These are phyloP conservation scores for Eidolon helvum DNA, from an alignment of 2,113 vertebrate species.

Conservation along the genomic window DNA sequence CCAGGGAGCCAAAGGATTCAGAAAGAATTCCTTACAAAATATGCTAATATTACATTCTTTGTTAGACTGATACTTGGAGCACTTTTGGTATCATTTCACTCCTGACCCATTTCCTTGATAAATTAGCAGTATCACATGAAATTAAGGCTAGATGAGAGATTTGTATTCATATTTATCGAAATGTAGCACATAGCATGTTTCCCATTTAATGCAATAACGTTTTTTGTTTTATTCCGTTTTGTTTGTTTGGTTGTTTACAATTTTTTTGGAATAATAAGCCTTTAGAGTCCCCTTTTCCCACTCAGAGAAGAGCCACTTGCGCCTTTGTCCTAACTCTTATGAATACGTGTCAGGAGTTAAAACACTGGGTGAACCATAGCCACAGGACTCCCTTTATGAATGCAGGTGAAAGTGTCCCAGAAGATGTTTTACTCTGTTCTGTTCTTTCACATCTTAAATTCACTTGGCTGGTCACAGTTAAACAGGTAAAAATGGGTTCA, in stretches of 20 bases:
- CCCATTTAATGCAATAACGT: not conserved
- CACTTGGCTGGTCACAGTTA: not conserved
- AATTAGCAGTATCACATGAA: not conserved
- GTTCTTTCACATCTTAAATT: not conserved
- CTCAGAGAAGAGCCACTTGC: not conserved
- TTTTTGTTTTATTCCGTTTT: not conserved
- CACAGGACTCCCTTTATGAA: not conserved
- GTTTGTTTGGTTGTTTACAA: not conserved
- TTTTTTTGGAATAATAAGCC: not conserved
- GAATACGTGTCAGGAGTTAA: not conserved
- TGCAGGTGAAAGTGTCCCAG: not conserved
- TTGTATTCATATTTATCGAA: not conserved
- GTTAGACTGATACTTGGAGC: not conserved
- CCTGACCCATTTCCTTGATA: no score
- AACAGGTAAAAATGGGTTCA: not conserved
- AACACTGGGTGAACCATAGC: not conserved
- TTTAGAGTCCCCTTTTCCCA: not conserved
- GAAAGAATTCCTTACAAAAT: not conserved
- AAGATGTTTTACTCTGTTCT: not conserved
- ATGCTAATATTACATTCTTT: not conserved
- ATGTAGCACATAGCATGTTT: not conserved
- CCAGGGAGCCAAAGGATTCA: conserved; percentile 79
- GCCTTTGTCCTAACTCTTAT: not conserved
- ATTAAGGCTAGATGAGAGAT: not conserved
- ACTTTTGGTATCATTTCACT: no score